Evolutionary conservation across 1,140 invertebrate species (phyloP).

Genomic region (Thaumatotibia leucotreta): DNA sequence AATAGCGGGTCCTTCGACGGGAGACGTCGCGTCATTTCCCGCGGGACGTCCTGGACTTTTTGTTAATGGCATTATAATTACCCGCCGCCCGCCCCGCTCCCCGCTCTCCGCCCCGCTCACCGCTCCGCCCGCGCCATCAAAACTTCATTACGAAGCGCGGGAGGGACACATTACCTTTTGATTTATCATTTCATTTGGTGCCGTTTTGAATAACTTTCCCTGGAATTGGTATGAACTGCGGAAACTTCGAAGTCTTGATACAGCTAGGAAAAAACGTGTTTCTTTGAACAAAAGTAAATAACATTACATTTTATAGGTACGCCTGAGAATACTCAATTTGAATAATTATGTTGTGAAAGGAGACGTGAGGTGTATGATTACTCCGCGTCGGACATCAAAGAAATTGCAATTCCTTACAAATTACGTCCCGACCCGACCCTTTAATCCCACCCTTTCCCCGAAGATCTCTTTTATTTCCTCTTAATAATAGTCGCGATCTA

Average conservation of each 20-base stretch:
- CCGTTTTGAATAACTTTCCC: not conserved
- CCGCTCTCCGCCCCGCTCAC: not conserved
- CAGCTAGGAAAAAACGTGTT: not conserved
- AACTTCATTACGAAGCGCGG: not conserved
- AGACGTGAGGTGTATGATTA: not conserved
- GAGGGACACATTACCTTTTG: slow-evolving; percentile 3
- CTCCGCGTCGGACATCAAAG: not conserved
- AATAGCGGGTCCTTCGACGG: not conserved
- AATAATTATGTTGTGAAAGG: not conserved
- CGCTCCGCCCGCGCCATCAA: not conserved
- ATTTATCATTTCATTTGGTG: slow-evolving; percentile 9
- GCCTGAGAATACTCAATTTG: not conserved
- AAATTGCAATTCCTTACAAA: not conserved
- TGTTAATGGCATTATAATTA: slow-evolving; percentile 12
- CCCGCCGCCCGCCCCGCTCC: not conserved
- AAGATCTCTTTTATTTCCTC: not conserved
- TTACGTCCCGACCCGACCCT: not conserved
- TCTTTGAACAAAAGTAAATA: not conserved
- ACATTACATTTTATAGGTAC: too few species aligned
- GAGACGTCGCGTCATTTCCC: not conserved
- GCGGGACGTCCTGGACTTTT: not conserved
- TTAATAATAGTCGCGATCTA: not conserved
- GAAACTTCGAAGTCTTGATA: not conserved
- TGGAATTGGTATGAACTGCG: not conserved
- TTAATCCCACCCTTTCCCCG: not conserved